Evolutionary conservation across 2,113 vertebrate genomes (phyloP).

Genomic region (Muntiacus reevesi): DNA sequence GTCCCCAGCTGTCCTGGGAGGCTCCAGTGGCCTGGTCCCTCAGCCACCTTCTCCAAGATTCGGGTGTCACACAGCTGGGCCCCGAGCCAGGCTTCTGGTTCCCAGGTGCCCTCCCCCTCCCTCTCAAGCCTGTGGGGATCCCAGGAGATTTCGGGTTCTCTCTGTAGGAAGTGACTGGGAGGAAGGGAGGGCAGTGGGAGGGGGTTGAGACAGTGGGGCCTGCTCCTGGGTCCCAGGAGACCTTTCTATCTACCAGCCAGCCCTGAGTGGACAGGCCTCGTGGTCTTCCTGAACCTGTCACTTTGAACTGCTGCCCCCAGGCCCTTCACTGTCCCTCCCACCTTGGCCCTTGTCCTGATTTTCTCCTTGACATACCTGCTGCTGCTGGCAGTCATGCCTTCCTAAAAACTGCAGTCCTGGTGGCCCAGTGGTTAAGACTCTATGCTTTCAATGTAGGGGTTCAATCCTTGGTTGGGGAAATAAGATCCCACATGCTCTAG

Average conservation of each 20-base stretch:
- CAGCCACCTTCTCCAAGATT: conserved; percentile 38
- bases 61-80: conserved; percentile 53
- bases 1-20: conserved; percentile 38
- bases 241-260: not conserved
- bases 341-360: not conserved
- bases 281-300: not conserved
- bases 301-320: not conserved
- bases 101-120: conserved; percentile 7
- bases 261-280: not conserved
- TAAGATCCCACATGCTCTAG: not conserved
- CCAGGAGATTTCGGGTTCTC: not conserved
- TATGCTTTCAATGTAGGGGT: not conserved
- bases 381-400: not conserved
- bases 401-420: not conserved
- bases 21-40: not conserved
- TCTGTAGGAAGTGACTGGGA: not conserved
- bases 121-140: not conserved
- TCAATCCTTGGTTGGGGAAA: not conserved
- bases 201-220: not conserved
- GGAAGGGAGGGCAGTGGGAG: not conserved
- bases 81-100: conserved; percentile 51
- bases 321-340: not conserved
- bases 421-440: not conserved
- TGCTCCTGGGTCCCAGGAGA: not conserved
- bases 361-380: not conserved